Evolutionary conservation across 2,797 vertebrate genomes (phyloP), one percentile per base, ranked within the genome.

Genomic region (Rhinatrema bivittatum): DNA sequence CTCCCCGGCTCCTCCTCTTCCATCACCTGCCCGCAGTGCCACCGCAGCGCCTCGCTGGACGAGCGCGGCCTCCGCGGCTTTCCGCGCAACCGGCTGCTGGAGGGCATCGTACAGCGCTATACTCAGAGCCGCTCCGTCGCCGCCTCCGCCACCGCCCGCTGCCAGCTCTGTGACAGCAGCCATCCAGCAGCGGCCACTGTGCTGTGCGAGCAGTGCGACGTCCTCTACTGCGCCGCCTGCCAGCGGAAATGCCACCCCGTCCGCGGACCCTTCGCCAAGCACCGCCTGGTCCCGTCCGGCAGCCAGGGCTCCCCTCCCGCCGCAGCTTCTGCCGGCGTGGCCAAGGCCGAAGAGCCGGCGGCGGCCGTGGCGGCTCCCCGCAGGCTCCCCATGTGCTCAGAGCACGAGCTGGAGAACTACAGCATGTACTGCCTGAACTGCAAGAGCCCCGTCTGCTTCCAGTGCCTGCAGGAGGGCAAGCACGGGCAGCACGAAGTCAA

Each of bases 141-240:
- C 1, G 44, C 51, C 17, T 41, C 50, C 36, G 10, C 55, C 24
- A 53, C 72, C n/a, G 76, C 86, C 52, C 87, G 86, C 60, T 98
- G 94, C 62, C 93, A 98, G 75, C 66, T 98, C 58, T 98, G 94
- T 57, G 94, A 94, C 73, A 91, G 90, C 38, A 91, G 84, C 77
- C 92, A 92, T 2, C 76, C 81, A 1, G 87, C 81, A 56, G 87
- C 92, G 25, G 94, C 92, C 14, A 77, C 89, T 9, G 87, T 93
- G 40, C 87, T 88, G 73, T 98, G 94, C 78, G 91, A 97, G 78
- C 94, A 98, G 74, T 97, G 94, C 76, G 90, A 96, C 50, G 93
- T 97, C 12, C 87, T 78, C 22, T 98, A 98, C 81, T 96, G 94
- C 52, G 53, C 72, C 28, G 68, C 93, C 24, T 98, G 94, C 68